Percentiles rank a stretch among this genome's conserved stretches.
Evolutionary conservation across 2,797 vertebrate species (phyloP).

Genomic region (Spea hammondii): DNA sequence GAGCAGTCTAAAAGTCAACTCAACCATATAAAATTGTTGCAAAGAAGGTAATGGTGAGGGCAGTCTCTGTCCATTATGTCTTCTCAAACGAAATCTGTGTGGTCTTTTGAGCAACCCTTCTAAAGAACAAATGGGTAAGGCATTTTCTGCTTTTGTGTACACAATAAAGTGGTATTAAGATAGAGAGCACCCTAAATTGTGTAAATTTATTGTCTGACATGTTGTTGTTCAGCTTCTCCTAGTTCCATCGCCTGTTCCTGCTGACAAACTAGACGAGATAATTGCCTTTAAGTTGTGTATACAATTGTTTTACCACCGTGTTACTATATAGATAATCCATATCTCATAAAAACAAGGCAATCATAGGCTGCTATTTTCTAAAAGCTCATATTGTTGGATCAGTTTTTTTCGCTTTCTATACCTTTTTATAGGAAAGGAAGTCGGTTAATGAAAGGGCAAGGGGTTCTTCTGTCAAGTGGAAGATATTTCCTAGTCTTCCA

Average conservation of each 20-base stretch:
- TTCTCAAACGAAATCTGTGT: conserved; percentile 51
- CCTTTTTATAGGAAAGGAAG: conserved; percentile 47
- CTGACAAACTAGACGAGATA: no score
- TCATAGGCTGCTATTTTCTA: no score
- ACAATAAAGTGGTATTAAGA: conserved; percentile 48
- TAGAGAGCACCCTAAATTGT: conserved; percentile 47
- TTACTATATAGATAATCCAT: no score
- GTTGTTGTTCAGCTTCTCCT: conserved; percentile 40
- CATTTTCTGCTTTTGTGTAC: conserved; percentile 47
- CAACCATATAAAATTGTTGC: conserved; percentile 46
- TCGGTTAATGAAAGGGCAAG: conserved; percentile 56
- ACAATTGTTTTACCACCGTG: no score
- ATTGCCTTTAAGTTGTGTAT: no score
- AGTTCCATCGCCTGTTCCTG: no score
- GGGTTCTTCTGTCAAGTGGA: conserved; percentile 41
- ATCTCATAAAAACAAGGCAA: neutral
- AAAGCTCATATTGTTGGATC: conserved; percentile 40
- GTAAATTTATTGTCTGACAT: conserved; percentile 46
- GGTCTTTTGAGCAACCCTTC: conserved; percentile 44
- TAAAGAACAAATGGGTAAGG: conserved; percentile 52
- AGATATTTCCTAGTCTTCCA: conserved; percentile 14
- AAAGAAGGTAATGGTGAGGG: conserved; percentile 51
- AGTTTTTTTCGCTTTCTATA: conserved; percentile 29
- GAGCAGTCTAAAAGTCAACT: conserved; percentile 41
- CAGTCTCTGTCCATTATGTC: conserved; percentile 53